Conservation (phyloP, 2,797 vertebrate genomes). For the Craterocephalus amniculus region DNA sequence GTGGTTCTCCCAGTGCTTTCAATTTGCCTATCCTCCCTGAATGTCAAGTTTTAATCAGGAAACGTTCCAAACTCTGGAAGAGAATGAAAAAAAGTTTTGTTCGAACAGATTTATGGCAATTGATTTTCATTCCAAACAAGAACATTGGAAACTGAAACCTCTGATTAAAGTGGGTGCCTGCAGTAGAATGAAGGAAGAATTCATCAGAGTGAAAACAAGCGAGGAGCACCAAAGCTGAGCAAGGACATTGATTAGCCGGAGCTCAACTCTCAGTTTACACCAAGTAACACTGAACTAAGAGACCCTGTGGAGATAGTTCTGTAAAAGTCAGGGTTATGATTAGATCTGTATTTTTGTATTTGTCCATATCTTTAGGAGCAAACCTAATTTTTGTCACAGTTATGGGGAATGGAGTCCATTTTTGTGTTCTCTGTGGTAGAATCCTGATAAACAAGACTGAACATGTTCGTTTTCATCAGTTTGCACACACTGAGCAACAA, state of each 20-base stretch:
- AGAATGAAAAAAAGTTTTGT: slow-evolving; percentile 3
- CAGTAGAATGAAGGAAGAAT: slow-evolving; percentile 20
- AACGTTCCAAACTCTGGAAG: slow-evolving; percentile 23
- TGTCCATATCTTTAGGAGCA: slow-evolving; percentile 3
- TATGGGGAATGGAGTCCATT: neutral
- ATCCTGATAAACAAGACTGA: slow-evolving; percentile 11
- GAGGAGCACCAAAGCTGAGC: slow-evolving; percentile 42
- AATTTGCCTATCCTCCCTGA: slow-evolving; percentile 15
- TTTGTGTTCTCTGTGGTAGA: neutral
- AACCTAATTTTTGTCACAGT: slow-evolving; percentile 31
- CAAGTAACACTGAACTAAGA: slow-evolving; percentile 11
- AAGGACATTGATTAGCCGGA: slow-evolving; percentile 57
- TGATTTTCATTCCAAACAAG: slow-evolving; percentile 43
- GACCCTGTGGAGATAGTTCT: slow-evolving; percentile 23
- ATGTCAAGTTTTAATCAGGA: neutral
- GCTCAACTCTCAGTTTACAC: slow-evolving; percentile 52
- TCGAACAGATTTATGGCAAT: slow-evolving; percentile 21
- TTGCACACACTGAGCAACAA: neutral
- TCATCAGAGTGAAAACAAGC: slow-evolving; percentile 50
- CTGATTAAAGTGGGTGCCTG: slow-evolving; percentile 34
- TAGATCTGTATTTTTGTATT: slow-evolving; percentile 18
- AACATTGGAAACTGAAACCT: slow-evolving; percentile 17
- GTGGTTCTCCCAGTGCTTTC: slow-evolving; percentile 9
- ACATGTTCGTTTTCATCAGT: slow-evolving; percentile 16
- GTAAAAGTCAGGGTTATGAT: slow-evolving; percentile 17